These are phyloP conservation scores for Steromphala cineraria DNA, from an alignment of 2,888 invertebrate species.

Conservation along the genomic window DNA sequence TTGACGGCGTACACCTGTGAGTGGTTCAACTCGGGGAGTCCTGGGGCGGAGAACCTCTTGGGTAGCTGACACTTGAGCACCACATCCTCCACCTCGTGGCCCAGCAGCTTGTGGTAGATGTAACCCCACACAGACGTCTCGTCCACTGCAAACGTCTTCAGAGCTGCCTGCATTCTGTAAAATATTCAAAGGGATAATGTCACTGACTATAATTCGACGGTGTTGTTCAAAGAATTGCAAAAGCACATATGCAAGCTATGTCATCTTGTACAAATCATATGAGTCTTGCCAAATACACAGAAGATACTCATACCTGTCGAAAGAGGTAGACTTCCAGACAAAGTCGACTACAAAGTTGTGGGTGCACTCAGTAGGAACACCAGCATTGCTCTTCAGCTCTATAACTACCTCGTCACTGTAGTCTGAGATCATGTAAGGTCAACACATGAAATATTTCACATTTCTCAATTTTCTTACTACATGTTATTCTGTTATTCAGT, in stretches of 20 bases:
- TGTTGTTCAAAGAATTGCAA: too few species aligned
- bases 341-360: slow-evolving; percentile 98
- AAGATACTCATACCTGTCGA: slow-evolving; percentile 84
- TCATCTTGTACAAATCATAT: too few species aligned
- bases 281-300: neutral
- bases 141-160: slow-evolving; percentile 96
- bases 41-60: slow-evolving; percentile 97
- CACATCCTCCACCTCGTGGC: slow-evolving; percentile 87
- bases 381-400: slow-evolving; percentile 92
- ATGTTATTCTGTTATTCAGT: neutral
- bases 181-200: neutral
- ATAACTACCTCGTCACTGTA: slow-evolving; percentile 98
- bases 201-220: too few species aligned
- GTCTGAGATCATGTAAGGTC: slow-evolving; percentile 75
- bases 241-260: too few species aligned
- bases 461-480: neutral
- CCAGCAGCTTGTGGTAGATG: slow-evolving; percentile 96
- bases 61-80: slow-evolving; percentile 93
- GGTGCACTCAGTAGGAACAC: slow-evolving; percentile 94
- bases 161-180: slow-evolving; percentile 92
- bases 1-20: slow-evolving; percentile 98
- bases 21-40: slow-evolving; percentile 96
- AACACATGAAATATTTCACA: neutral
- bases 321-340: slow-evolving; percentile 99
- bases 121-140: slow-evolving; percentile 97